Conservation (phyloP, 2,797 vertebrate genomes). For the Myripristis murdjan region DNA sequence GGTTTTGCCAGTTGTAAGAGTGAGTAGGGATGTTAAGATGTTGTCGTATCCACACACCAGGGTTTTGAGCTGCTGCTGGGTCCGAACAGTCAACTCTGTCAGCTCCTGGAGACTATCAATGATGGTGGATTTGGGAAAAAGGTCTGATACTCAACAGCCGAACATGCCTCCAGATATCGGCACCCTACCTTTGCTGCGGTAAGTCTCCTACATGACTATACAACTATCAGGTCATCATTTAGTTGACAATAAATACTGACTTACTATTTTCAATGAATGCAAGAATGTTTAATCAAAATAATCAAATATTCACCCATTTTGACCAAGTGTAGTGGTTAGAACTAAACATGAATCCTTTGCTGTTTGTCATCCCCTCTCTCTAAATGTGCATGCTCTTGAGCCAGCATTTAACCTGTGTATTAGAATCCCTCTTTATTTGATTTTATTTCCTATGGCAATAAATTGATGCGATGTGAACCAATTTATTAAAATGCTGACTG, state of each 20-base stretch:
- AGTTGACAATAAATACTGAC: neutral
- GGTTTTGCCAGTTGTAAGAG: neutral
- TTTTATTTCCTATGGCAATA: too few relatives aligned
- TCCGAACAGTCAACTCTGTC: fast-evolving
- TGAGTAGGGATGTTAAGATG: neutral
- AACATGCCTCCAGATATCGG: constrained; percentile 68
- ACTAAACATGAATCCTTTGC: too few relatives aligned
- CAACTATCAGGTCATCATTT: neutral
- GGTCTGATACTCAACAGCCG: constrained; percentile 73
- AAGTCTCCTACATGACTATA: neutral
- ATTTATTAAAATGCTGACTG: too few relatives aligned
- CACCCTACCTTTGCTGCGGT: constrained; percentile 70
- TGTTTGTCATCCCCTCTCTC: too few relatives aligned
- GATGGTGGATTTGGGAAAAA: constrained; percentile 68
- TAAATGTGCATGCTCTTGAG: too few relatives aligned
- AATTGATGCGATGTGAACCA: too few relatives aligned
- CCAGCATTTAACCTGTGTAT: too few relatives aligned
- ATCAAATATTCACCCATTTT: too few relatives aligned
- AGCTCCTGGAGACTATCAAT: neutral
- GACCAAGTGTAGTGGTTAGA: too few relatives aligned
- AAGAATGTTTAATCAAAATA: too few relatives aligned
- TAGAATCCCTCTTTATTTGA: too few relatives aligned
- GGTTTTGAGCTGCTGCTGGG: constrained; percentile 64
- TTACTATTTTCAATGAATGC: too few relatives aligned
- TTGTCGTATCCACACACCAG: constrained; percentile 39